These are phyloP conservation scores for Babylonia areolata DNA, from an alignment of 1,140 invertebrate genomes.

Conservation along the genomic window DNA sequence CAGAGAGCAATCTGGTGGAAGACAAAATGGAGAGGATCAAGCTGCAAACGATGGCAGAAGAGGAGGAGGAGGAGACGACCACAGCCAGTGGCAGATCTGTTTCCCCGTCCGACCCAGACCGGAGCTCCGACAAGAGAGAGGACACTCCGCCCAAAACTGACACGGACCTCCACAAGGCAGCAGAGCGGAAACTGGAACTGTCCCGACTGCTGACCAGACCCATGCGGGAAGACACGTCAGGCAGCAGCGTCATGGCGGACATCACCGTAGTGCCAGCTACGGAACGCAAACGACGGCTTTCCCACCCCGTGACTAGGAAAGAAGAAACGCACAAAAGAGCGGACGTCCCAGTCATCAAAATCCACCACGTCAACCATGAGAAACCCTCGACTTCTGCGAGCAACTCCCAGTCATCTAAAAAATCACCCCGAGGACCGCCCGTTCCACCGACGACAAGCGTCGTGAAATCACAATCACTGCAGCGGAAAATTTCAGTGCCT, in stretches of 20 bases:
- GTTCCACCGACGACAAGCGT: not conserved
- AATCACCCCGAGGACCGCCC: not conserved
- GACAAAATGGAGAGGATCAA: slow-evolving; percentile 14
- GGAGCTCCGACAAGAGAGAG: not conserved
- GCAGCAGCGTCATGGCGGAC: not conserved
- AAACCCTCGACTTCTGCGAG: not conserved
- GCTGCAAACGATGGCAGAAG: not conserved
- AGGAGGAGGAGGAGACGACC: not conserved
- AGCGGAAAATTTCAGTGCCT: not conserved
- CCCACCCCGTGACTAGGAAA: not conserved
- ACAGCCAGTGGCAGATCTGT: too few relatives aligned
- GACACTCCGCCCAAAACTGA: not conserved
- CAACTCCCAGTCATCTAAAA: not conserved
- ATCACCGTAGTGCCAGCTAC: not conserved
- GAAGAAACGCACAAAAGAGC: not conserved
- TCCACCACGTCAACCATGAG: too few relatives aligned
- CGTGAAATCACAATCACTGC: not conserved
- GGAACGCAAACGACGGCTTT: not conserved
- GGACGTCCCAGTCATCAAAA: not conserved
- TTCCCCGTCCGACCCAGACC: not conserved
- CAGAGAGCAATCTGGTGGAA: not conserved
- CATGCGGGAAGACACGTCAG: not conserved
- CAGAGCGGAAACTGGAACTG: slow-evolving; percentile 13
- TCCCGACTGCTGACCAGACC: not conserved
- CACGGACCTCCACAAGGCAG: not conserved